Evolutionary conservation across 2,797 vertebrate species (phyloP).

Genomic region (Acomys russatus): DNA sequence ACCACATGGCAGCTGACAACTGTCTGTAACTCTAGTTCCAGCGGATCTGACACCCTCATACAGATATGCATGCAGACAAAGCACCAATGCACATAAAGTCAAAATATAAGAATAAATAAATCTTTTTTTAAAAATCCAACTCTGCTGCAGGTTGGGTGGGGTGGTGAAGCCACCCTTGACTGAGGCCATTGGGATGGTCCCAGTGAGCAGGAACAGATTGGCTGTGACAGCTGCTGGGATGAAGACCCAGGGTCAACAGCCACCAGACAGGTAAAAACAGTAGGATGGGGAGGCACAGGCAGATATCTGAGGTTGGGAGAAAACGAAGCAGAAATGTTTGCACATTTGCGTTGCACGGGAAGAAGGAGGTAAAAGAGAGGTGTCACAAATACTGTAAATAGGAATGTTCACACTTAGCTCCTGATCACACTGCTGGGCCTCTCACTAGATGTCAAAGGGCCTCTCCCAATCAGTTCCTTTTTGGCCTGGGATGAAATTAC

Average conservation of each 20-base stretch:
- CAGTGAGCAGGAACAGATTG: neutral
- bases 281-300: neutral
- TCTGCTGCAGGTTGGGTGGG: neutral
- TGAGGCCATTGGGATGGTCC: neutral
- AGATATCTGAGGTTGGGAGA: conserved; percentile 28
- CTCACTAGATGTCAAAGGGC: conserved; percentile 43
- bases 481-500: neutral
- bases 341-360: conserved; percentile 58
- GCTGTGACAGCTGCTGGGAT: neutral
- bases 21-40: no score
- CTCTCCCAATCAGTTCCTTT: neutral
- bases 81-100: no score
- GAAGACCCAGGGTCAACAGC: neutral
- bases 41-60: no score
- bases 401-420: conserved; percentile 71
- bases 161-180: neutral
- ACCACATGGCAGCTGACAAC: no score
- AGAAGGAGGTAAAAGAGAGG: conserved; percentile 67
- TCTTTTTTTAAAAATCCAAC: neutral
- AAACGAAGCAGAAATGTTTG: conserved; percentile 62
- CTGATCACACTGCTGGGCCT: conserved; percentile 31
- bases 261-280: neutral
- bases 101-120: no score
- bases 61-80: no score
- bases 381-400: conserved; percentile 74